These are phyloP conservation scores for Morus bassanus DNA, from an alignment of 2,797 vertebrate genomes.

Conservation along the genomic window DNA sequence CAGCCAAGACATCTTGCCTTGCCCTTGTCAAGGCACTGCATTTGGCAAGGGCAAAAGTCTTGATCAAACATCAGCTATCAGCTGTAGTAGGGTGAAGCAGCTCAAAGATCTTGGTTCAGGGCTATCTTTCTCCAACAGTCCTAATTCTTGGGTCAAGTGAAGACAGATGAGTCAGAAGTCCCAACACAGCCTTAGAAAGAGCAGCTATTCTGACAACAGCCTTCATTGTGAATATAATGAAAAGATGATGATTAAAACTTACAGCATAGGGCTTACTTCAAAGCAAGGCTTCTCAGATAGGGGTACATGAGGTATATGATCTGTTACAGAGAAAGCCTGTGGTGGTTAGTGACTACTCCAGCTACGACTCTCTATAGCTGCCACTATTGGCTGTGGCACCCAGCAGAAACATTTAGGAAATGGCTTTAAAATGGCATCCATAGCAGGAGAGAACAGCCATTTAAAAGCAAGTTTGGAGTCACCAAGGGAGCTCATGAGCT, in stretches of 20 bases:
- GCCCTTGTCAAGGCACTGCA: background rate
- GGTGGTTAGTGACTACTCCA: background rate
- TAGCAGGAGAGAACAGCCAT: background rate
- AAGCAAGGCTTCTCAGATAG: conserved; percentile 28
- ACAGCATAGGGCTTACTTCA: background rate
- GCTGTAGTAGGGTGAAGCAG: background rate
- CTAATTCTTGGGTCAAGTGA: background rate
- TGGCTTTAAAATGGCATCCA: background rate
- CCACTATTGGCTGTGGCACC: background rate
- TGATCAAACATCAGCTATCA: background rate
- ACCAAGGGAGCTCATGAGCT: background rate
- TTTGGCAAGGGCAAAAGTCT: background rate
- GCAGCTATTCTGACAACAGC: background rate
- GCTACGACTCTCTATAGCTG: background rate
- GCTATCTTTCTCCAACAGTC: background rate
- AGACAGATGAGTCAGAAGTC: background rate
- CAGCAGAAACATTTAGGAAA: background rate
- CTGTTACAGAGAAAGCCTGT: background rate
- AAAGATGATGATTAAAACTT: conserved; percentile 25
- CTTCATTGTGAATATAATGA: conserved; percentile 2
- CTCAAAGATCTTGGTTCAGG: background rate
- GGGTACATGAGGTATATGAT: background rate
- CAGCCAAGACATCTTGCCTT: background rate
- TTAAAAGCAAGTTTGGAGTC: background rate
- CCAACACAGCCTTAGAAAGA: background rate